These are phyloP conservation scores for Excalfactoria chinensis DNA, from an alignment of 2,113 vertebrate species.

Conservation along the genomic window DNA sequence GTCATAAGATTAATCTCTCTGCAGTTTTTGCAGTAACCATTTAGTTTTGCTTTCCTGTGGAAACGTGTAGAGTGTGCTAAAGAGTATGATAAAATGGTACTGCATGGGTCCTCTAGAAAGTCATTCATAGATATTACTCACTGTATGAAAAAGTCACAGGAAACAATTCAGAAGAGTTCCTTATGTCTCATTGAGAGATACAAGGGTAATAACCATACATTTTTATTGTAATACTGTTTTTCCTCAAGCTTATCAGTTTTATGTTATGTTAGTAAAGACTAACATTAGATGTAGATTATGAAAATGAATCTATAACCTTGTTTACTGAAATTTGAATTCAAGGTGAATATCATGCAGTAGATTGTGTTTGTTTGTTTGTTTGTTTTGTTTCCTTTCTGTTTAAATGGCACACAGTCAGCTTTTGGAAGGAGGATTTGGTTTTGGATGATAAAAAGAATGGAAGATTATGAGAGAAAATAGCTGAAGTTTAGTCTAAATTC, in stretches of 20 bases:
- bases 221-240: not conserved
- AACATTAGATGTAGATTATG: not conserved
- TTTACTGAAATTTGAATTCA: not conserved
- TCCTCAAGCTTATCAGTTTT: not conserved
- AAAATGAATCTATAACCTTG: constrained; percentile 44
- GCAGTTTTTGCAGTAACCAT: not conserved
- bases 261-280: not conserved
- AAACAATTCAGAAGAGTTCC: not conserved
- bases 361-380: not conserved
- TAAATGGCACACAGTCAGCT: not conserved
- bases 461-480: not conserved
- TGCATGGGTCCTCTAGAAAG: not conserved
- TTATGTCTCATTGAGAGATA: not conserved
- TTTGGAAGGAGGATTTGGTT: not conserved
- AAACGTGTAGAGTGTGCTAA: not conserved
- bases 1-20: not conserved
- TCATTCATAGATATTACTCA: not conserved
- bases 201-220: not conserved
- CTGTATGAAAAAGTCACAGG: not conserved
- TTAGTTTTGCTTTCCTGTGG: not conserved
- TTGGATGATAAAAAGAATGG: not conserved
- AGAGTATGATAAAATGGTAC: not conserved
- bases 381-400: not conserved
- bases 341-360: not conserved
- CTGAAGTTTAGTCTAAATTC: not conserved